These are phyloP conservation scores for Galaxias olidus DNA, from an alignment of 2,797 vertebrate species.

Conservation along the genomic window DNA sequence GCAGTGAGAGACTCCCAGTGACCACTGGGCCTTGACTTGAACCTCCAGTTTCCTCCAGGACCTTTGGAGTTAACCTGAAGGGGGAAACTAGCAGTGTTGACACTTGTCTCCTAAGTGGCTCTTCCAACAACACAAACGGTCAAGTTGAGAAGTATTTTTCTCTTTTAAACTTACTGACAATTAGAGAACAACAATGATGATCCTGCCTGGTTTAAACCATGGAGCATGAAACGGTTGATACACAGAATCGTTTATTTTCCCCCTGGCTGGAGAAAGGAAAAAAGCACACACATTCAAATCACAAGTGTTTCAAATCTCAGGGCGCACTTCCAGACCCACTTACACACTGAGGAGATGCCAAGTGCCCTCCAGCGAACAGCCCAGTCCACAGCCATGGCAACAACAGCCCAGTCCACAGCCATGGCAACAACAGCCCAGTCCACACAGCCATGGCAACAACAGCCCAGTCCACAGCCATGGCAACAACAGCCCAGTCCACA, in stretches of 20 bases:
- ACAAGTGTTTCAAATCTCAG: conserved; percentile 49
- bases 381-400: conserved; percentile 25
- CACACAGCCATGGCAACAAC: no score
- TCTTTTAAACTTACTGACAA: conserved; percentile 31
- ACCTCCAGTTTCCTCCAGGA: conserved; percentile 1
- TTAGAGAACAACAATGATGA: conserved; percentile 15
- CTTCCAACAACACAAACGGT: conserved; percentile 9
- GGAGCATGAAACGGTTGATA: conserved; percentile 36
- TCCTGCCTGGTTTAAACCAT: conserved; percentile 9
- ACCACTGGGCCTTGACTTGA: background rate
- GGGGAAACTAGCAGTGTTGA: background rate
- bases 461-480: conserved; percentile 10
- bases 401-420: no score
- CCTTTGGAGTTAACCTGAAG: background rate
- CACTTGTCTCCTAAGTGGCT: conserved; percentile 5
- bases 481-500: no score
- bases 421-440: no score
- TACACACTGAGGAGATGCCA: conserved; percentile 40
- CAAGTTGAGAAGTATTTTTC: background rate
- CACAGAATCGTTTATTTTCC: conserved; percentile 17
- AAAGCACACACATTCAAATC: conserved; percentile 40
- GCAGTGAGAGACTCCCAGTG: background rate
- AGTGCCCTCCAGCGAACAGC: conserved; percentile 42
- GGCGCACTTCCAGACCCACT: conserved; percentile 46
- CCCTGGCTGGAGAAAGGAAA: conserved; percentile 18